Percentiles rank a stretch among this genome's conserved stretches.
Evolutionary conservation across 1,140 invertebrate genomes (phyloP).

Genomic region (Stratiolaelaps scimitus): DNA sequence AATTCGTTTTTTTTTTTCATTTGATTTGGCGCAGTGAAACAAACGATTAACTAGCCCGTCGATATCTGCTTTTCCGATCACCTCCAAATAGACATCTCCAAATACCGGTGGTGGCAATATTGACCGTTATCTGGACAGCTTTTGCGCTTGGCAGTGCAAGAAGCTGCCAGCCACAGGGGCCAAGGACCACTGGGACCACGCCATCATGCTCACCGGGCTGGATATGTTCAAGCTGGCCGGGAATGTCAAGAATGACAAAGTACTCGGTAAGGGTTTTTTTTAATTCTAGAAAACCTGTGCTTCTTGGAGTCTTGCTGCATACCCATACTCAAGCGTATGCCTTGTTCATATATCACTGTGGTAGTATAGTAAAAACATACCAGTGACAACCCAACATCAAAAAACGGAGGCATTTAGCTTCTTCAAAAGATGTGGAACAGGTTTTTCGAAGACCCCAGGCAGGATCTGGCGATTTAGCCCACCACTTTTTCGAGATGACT

Average conservation of each 20-base stretch:
- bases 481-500: neutral
- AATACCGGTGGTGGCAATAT: slow-evolving; percentile 38
- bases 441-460: neutral
- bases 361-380: too few relatives aligned
- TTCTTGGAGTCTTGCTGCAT: too few relatives aligned
- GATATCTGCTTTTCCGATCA: neutral
- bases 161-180: slow-evolving; percentile 32
- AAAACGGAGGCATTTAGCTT: too few relatives aligned
- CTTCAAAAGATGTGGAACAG: neutral
- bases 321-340: too few relatives aligned
- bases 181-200: slow-evolving; percentile 46
- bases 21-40: slow-evolving; percentile 5
- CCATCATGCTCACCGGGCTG: slow-evolving; percentile 44
- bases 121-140: slow-evolving; percentile 40
- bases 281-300: too few relatives aligned
- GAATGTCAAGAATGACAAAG: slow-evolving; percentile 35
- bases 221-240: slow-evolving; percentile 35
- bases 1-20: neutral
- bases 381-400: too few relatives aligned
- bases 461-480: slow-evolving; percentile 21
- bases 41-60: slow-evolving; percentile 7
- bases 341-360: too few relatives aligned
- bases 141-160: slow-evolving; percentile 41
- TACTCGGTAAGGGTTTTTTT: slow-evolving; percentile 35
- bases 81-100: slow-evolving; percentile 34